Evolutionary conservation across 1,140 invertebrate genomes (phyloP).

Genomic region (Drosophila tani): DNA sequence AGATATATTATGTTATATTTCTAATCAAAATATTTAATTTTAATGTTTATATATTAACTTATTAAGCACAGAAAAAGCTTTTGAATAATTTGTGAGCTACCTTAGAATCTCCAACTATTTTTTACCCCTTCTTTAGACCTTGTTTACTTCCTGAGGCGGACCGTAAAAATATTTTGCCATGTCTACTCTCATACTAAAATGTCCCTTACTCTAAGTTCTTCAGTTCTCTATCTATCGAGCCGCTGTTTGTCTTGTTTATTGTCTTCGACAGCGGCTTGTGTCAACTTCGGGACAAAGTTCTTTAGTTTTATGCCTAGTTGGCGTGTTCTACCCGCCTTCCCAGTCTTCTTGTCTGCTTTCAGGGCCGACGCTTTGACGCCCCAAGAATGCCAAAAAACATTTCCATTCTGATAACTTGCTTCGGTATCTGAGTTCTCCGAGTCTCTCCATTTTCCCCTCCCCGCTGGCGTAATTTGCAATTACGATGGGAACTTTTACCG

Average conservation of each 20-base stretch:
- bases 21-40: no score
- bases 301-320: constrained; percentile 63
- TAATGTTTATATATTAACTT: no score
- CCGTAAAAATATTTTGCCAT: constrained; percentile 17
- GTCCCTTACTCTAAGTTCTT: neutral
- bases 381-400: constrained; percentile 43
- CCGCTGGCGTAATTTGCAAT: constrained; percentile 72
- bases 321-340: constrained; percentile 37
- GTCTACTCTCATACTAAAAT: neutral
- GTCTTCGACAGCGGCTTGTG: constrained; percentile 44
- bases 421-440: constrained; percentile 10
- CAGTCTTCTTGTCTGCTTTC: constrained; percentile 11
- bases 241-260: constrained; percentile 60
- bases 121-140: neutral
- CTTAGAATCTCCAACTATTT: neutral
- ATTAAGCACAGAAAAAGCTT: no score
- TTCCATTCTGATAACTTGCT: constrained; percentile 66
- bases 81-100: no score
- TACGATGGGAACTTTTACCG: constrained; percentile 52
- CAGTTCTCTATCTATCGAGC: constrained; percentile 6
- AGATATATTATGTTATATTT: no score
- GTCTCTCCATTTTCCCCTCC: neutral
- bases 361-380: constrained; percentile 38
- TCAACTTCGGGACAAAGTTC: constrained; percentile 53
- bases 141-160: neutral